phyloP scores from a whole-genome alignment of 2,113 vertebrate species.

The Aspidoscelis tigris region DNA sequence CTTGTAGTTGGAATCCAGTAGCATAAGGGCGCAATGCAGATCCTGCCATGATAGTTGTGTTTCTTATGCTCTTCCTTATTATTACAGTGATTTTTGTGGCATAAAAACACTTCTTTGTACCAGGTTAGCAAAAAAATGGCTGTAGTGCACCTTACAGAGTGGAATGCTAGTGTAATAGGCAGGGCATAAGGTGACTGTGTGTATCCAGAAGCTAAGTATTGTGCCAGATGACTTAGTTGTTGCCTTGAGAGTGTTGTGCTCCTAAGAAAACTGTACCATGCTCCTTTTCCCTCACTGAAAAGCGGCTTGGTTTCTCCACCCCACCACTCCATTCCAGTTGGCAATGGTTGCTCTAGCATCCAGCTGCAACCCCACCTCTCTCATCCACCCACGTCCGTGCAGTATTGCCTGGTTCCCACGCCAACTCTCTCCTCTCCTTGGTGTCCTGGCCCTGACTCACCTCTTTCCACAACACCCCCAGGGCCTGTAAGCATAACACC shows the following conservation, averaged over 20 bases:
- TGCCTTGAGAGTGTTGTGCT: not conserved
- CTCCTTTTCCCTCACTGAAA: not conserved
- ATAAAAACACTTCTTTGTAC: no score
- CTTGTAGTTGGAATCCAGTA: no score
- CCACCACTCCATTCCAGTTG: not conserved
- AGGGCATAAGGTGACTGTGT: not conserved
- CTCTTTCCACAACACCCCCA: conserved; percentile 11
- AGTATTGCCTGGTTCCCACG: conserved; percentile 44
- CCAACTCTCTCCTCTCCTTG: conserved; percentile 38
- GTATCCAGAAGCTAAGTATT: not conserved
- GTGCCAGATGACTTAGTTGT: not conserved
- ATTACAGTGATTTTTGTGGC: not conserved
- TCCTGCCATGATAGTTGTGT: not conserved
- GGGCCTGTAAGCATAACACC: conserved; percentile 14
- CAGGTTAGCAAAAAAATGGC: not conserved
- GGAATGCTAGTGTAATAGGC: not conserved
- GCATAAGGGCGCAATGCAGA: no score
- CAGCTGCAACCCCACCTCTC: conserved; percentile 9
- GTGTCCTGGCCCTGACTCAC: conserved; percentile 14
- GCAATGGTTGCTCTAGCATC: not conserved
- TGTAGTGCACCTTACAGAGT: not conserved
- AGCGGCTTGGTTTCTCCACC: not conserved
- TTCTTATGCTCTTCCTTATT: not conserved
- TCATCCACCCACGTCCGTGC: conserved; percentile 23
- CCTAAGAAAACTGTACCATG: not conserved